Evolutionary conservation across 2,888 invertebrate species (phyloP).

Genomic region (Troides helena): DNA sequence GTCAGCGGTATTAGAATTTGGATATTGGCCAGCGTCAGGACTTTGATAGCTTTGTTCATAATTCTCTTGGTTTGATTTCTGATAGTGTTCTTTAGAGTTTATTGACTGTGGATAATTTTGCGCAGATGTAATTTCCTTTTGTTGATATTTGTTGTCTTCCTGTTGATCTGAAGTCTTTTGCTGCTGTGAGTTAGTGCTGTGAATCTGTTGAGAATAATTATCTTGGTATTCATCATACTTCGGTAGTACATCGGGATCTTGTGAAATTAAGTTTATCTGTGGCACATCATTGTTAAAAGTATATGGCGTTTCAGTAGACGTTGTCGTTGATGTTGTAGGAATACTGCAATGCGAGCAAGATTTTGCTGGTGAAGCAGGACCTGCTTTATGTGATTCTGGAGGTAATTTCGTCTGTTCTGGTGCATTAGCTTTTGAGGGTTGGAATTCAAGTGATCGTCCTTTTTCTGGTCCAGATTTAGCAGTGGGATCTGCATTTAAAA

Average conservation of each 20-base stretch:
- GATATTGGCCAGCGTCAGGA: background rate
- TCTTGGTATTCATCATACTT: slow-evolving; percentile 18
- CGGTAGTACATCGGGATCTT: slow-evolving; percentile 31
- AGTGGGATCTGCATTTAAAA: slow-evolving; percentile 46
- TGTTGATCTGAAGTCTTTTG: slow-evolving; percentile 15
- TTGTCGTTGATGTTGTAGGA: slow-evolving; percentile 67
- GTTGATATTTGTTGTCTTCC: slow-evolving; percentile 32
- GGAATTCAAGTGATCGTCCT: slow-evolving; percentile 56
- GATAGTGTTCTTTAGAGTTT: slow-evolving; percentile 14
- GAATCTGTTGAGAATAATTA: slow-evolving; percentile 8
- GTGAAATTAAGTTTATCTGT: slow-evolving; percentile 19
- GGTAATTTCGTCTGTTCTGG: slow-evolving; percentile 29
- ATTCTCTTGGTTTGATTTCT: background rate
- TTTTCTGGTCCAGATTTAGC: slow-evolving; percentile 44
- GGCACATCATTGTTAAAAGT: slow-evolving; percentile 22
- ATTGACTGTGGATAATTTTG: slow-evolving; percentile 25
- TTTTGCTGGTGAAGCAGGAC: slow-evolving; percentile 57
- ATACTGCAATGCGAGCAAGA: slow-evolving; percentile 82
- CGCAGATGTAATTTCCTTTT: slow-evolving; percentile 22
- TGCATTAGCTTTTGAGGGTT: slow-evolving; percentile 38
- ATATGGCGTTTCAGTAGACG: slow-evolving; percentile 18
- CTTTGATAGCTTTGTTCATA: slow-evolving; percentile 2
- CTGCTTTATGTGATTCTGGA: slow-evolving; percentile 37
- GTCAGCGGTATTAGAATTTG: background rate
- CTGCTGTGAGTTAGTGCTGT: slow-evolving; percentile 27